Conservation (phyloP, 2,113 vertebrate genomes). For the Callipepla californica region DNA sequence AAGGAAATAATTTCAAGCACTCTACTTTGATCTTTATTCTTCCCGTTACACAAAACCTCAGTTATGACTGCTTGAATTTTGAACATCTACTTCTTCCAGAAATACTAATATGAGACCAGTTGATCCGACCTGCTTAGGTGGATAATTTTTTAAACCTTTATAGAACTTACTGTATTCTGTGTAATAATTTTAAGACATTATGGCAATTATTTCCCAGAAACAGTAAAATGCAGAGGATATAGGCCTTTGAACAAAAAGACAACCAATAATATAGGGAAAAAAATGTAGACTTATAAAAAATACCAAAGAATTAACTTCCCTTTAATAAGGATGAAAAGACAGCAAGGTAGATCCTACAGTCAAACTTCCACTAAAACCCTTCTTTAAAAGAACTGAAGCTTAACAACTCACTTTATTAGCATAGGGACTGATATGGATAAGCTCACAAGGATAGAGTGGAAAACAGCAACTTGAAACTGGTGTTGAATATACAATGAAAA, state of each 20-base stretch:
- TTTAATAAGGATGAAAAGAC: too few species aligned
- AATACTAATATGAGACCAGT: not conserved
- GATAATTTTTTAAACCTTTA: conserved; percentile 9
- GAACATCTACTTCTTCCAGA: not conserved
- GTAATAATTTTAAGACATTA: conserved; percentile 8
- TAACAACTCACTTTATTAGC: too few species aligned
- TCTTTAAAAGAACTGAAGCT: too few species aligned
- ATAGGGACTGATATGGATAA: too few species aligned
- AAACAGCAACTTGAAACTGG: too few species aligned
- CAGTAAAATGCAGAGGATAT: not conserved
- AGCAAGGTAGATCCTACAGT: too few species aligned
- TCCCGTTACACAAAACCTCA: not conserved
- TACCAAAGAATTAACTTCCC: too few species aligned
- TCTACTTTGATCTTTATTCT: not conserved
- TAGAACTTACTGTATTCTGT: not conserved
- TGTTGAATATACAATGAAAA: not conserved
- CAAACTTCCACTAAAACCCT: too few species aligned
- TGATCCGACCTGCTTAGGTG: not conserved
- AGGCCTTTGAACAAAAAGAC: not conserved
- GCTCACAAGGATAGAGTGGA: too few species aligned
- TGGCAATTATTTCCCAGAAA: not conserved
- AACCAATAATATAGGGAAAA: too few species aligned
- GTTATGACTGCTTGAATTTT: not conserved
- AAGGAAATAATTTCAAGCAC: not conserved
- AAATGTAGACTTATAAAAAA: too few species aligned